Percentiles rank a stretch among this genome's conserved stretches.
phyloP scores from a whole-genome alignment of 2,888 invertebrate species.

The Candidula unifasciata region DNA sequence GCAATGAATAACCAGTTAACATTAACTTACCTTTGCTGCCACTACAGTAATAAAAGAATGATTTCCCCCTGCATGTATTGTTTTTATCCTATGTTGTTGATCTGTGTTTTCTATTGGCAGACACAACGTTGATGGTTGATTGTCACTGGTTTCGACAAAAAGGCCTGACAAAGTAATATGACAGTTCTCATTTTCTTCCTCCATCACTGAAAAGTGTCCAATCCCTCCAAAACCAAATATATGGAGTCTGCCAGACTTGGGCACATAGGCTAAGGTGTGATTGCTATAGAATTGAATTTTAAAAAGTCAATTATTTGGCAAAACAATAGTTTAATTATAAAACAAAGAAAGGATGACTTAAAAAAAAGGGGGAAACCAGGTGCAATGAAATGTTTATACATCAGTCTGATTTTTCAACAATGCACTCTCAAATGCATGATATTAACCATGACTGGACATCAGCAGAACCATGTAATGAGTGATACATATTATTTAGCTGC shows the following conservation, averaged over 20 bases:
- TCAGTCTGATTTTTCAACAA: too few relatives aligned
- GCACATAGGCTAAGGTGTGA: conserved; percentile 90
- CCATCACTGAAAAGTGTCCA: conserved; percentile 87
- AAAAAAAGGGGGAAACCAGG: too few relatives aligned
- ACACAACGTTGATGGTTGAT: conserved; percentile 37
- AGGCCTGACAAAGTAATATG: conserved; percentile 79
- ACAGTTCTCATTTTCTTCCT: conserved; percentile 79
- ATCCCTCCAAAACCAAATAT: conserved; percentile 93
- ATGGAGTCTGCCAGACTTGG: conserved; percentile 87
- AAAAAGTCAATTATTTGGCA: neutral
- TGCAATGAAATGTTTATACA: too few relatives aligned
- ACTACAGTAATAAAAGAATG: conserved; percentile 85
- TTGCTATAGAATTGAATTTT: conserved; percentile 79
- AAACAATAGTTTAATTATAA: too few relatives aligned
- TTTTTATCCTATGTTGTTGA: conserved; percentile 79
- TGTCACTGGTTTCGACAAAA: conserved; percentile 61
- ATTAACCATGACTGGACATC: too few relatives aligned
- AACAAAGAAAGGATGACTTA: too few relatives aligned
- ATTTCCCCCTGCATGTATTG: conserved; percentile 90
- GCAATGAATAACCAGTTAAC: too few relatives aligned
- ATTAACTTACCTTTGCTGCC: conserved; percentile 58
- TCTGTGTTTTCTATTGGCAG: conserved; percentile 57
- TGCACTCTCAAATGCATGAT: too few relatives aligned
- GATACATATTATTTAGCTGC: too few relatives aligned
- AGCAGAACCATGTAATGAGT: too few relatives aligned